Evolutionary conservation across 2,888 invertebrate genomes (phyloP), one percentile per base, ranked within the genome.

Genomic region (Yponomeuta evonymella): DNA sequence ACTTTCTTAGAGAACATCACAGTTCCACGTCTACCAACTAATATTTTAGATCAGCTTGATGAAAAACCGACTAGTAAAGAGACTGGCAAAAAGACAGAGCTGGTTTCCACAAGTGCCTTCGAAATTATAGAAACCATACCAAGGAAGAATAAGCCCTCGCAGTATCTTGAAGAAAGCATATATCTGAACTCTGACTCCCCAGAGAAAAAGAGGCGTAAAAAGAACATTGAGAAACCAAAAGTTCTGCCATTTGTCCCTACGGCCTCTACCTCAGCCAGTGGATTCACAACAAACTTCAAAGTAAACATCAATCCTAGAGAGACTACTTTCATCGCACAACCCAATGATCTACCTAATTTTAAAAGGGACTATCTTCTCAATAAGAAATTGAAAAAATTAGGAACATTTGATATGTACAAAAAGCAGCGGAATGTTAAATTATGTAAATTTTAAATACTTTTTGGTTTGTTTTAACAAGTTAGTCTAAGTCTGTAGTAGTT

Each of bases 81-180:
- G 15, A 73, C 76, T 70, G 70, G 72, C 58, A 83, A 81, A 73
- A 83, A 80, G 73, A 51, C 75, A 15, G 48, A 64, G 74, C 74
- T 82, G 4, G 76, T 86, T 74, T 81, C 92, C 3, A 92, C 92
- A 30, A 80, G 87, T 29, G 73, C 80, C n/a, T 92, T 92, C 74
- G 48, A 77, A 65, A 88, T 92, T 0, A 84, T 88, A 82, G 79
- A 85, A 75, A 75, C 81, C 1, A 82, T 74, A 71, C 81, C 75
- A 73, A 81, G 81, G 63, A 86, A 79, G 75, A 86, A 79, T 71
- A 90, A 89, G 75, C 91, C 91, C 2, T 91, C 91, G 8, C 81
- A 83, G 71, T 91, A 86, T 76, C 80, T 92, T 72, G 92, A 92
- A 83, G 85, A 91, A 74, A 91, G 88, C 77, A 78, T 92, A 62